Evolutionary conservation across 1,140 invertebrate species (phyloP).

Genomic region (Drosophila arawakana): DNA sequence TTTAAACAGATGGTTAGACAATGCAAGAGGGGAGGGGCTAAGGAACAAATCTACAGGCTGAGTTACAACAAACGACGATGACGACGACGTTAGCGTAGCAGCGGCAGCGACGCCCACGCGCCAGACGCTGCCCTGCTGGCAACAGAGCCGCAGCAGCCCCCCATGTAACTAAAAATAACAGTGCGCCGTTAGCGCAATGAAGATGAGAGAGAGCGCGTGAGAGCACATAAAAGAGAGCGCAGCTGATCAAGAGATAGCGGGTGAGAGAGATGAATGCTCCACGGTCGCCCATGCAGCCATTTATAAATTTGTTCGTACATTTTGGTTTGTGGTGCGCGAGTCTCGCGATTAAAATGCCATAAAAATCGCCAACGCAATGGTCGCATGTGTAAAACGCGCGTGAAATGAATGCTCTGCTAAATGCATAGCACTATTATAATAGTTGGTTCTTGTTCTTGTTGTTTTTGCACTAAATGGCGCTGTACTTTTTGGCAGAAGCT

Average conservation of each 20-base stretch:
- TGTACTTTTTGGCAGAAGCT: constrained; percentile 62
- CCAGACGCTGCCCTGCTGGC: constrained; percentile 60
- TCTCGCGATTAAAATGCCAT: constrained; percentile 77
- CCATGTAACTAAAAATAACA: constrained; percentile 79
- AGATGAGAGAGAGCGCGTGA: constrained; percentile 13
- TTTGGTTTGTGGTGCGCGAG: constrained; percentile 49
- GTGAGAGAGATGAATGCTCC: constrained; percentile 4
- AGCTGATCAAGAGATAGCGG: constrained; percentile 3
- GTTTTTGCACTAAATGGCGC: constrained; percentile 63
- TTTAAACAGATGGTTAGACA: constrained; percentile 52
- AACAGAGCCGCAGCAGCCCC: constrained; percentile 40
- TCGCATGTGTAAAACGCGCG: constrained; percentile 58
- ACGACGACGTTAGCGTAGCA: constrained; percentile 37
- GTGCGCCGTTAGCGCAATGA: constrained; percentile 26
- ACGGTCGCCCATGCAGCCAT: constrained; percentile 18
- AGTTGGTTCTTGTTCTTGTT: constrained; percentile 1
- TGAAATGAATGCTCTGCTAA: constrained; percentile 39
- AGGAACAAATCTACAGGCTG: constrained; percentile 15
- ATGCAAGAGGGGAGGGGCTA: constrained; percentile 17
- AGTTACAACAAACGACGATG: constrained; percentile 46
- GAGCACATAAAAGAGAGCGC: constrained; percentile 11
- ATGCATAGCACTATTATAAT: constrained; percentile 47
- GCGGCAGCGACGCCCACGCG: constrained; percentile 71
- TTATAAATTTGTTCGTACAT: constrained; percentile 5
- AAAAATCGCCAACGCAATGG: constrained; percentile 70